Evolutionary conservation across 2,797 vertebrate species (phyloP), one percentile per base, ranked within the genome.

Genomic region (Leuciscus waleckii): DNA sequence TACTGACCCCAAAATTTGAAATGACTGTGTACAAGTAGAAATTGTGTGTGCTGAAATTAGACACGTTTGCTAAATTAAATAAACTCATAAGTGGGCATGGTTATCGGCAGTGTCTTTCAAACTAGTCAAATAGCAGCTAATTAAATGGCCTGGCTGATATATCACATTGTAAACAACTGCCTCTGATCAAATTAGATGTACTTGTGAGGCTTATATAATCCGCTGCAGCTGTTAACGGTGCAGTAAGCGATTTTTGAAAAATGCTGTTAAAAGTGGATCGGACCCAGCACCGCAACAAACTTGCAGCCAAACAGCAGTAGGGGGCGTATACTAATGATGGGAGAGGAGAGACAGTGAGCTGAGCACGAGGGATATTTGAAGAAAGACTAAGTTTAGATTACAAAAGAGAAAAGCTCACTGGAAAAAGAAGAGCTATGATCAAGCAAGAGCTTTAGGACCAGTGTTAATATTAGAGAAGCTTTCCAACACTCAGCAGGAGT

Each of bases 191-290:
- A 43, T 32, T 10, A 71, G 43, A 61, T 41, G 37, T 71, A 56
- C 68, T 43, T 43, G 37, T 82, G 14, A 71, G 13, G 54, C 39
- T 61, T 71, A 23, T 39, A 82, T 61, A 32, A 73, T 39, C 16
- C 0, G 5, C 11, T 29, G 63, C 46, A 68, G 65, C 23, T 75
- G 21, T 21, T 29, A 29, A 63, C 6, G 26, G 26, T 63, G 6
- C 61, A 63, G 61, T 29, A 29, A 63, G 26, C 1, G 14, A 63
- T 7, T 63, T 63, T 63, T 63, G 5, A 16, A 29, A 63, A 63
- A 16, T 23, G 13, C 26, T 32, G 61, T 32, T 63, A 14, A 29
- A 63, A 29, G 58, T 16, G 26, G 13, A 63, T 63, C 5, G 5
- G 2, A 29, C 58, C 0, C 5, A 26, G 58, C n/a, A 61, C 4